Conservation (phyloP, 2,797 vertebrate species). For the Lerista edwardsae region DNA sequence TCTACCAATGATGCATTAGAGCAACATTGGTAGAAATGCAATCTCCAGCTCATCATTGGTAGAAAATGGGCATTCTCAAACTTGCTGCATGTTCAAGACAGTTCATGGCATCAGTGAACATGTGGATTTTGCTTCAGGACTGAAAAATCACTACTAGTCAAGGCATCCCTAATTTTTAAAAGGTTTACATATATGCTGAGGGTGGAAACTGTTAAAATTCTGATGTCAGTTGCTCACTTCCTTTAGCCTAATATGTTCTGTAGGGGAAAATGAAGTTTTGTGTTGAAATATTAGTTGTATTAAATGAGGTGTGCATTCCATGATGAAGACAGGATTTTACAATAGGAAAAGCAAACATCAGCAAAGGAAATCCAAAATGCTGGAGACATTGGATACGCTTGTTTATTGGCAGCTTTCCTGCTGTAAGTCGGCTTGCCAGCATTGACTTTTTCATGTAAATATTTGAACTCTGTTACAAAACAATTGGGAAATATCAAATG, state of each 20-base stretch:
- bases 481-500: constrained; percentile 43
- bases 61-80: too few species aligned
- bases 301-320: constrained; percentile 51
- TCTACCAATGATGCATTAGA: too few species aligned
- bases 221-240: constrained; percentile 45
- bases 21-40: too few species aligned
- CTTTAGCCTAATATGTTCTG: constrained; percentile 33
- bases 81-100: too few species aligned
- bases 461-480: constrained; percentile 61
- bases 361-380: constrained; percentile 62
- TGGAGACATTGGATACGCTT: constrained; percentile 54
- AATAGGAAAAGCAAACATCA: constrained; percentile 74
- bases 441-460: constrained; percentile 56
- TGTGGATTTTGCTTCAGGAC: background rate
- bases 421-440: constrained; percentile 71
- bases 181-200: constrained; percentile 65
- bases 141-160: background rate
- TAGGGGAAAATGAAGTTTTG: constrained; percentile 53
- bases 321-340: constrained; percentile 63
- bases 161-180: constrained; percentile 29
- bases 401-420: constrained; percentile 77
- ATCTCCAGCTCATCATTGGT: too few species aligned
- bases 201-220: constrained; percentile 43
- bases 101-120: background rate
- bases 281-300: constrained; percentile 55